Conservation (phyloP, 1,140 invertebrate genomes). For the Drosophila jambulina region DNA sequence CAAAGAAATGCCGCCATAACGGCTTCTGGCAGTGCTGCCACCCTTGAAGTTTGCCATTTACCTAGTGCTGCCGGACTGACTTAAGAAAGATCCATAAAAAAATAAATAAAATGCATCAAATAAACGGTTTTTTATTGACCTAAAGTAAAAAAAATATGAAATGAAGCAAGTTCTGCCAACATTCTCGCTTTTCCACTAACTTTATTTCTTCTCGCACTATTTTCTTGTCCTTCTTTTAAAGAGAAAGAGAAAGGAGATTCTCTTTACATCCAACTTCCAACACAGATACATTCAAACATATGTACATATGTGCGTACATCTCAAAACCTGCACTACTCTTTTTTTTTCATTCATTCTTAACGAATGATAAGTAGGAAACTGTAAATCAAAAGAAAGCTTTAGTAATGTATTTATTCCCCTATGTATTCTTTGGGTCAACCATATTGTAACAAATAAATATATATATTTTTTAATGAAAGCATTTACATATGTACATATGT, state of each 20-base stretch:
- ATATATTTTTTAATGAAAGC: not conserved
- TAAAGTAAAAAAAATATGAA: not conserved
- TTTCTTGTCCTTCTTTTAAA: not conserved
- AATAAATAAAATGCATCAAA: not conserved
- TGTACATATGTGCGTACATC: not conserved
- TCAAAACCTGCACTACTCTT: too few relatives aligned
- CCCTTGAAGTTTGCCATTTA: not conserved
- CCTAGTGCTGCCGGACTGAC: not conserved
- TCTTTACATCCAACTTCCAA: not conserved
- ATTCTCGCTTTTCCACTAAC: not conserved
- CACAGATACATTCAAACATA: not conserved
- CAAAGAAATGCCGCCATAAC: conserved; percentile 26
- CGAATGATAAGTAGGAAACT: not conserved
- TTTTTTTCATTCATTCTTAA: not conserved
- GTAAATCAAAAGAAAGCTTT: not conserved
- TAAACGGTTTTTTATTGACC: too few relatives aligned
- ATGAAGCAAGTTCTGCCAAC: not conserved
- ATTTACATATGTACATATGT: too few relatives aligned
- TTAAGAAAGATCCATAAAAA: not conserved
- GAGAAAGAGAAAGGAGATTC: not conserved
- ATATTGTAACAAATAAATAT: not conserved
- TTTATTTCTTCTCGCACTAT: too few relatives aligned
- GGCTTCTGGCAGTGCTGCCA: conserved; percentile 10
- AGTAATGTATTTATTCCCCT: not conserved
- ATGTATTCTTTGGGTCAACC: not conserved